These are phyloP conservation scores for Perognathus longimembris DNA, from an alignment of 2,113 vertebrate genomes.

Conservation along the genomic window DNA sequence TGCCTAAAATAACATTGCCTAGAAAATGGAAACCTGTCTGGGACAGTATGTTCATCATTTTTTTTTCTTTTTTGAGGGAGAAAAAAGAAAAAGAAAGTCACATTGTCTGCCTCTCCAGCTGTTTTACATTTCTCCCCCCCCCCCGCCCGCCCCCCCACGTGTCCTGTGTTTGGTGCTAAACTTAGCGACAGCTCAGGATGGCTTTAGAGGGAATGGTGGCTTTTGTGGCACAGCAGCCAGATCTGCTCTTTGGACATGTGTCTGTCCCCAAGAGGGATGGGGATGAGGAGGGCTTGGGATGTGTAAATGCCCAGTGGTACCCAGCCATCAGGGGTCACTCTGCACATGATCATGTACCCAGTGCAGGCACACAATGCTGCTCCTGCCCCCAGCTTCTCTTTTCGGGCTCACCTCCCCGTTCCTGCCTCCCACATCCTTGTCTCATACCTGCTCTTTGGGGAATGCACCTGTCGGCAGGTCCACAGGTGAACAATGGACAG, in stretches of 20 bases:
- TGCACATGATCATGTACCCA: neutral
- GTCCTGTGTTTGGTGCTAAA: neutral
- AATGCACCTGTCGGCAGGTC: no score
- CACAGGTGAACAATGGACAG: no score
- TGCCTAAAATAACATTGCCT: constrained; percentile 51
- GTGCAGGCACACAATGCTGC: neutral
- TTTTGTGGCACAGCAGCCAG: accelerated
- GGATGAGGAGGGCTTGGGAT: neutral
- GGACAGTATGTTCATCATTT: constrained; percentile 49
- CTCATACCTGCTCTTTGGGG: neutral
- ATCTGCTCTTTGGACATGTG: neutral
- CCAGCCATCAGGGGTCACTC: no score
- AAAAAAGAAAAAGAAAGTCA: neutral
- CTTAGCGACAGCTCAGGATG: neutral
- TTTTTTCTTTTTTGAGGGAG: constrained; percentile 20
- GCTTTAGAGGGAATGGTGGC: no score
- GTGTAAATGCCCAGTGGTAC: no score
- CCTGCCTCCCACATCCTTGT: neutral
- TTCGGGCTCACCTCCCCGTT: no score
- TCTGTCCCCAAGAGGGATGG: neutral
- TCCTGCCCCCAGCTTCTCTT: neutral
- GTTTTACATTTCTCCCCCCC: neutral
- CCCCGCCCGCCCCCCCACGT: no score
- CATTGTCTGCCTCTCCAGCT: constrained; percentile 33
- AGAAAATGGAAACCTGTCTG: constrained; percentile 49